Evolutionary conservation across 2,888 invertebrate genomes (phyloP).

Genomic region (Seladonia tumulorum): DNA sequence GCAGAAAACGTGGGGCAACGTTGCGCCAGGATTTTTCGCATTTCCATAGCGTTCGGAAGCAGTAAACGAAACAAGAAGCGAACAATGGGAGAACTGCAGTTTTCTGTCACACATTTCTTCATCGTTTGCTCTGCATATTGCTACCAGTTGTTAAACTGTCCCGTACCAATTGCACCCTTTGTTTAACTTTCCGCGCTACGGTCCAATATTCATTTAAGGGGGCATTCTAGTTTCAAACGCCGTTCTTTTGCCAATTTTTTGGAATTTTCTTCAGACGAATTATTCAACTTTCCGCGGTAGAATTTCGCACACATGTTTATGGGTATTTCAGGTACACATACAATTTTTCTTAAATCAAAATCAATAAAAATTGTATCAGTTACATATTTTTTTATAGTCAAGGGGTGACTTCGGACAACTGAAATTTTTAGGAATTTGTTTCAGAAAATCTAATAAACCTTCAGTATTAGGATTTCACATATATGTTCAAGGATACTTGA

Average conservation of each 20-base stretch:
- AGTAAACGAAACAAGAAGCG: background rate
- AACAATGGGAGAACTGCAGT: background rate
- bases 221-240: too few species aligned
- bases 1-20: background rate
- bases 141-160: background rate
- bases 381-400: background rate
- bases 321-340: background rate
- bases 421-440: too few species aligned
- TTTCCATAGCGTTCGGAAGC: background rate
- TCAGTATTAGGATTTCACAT: too few species aligned
- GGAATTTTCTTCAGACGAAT: background rate
- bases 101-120: constrained; percentile 12
- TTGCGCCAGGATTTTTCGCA: background rate
- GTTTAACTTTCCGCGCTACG: background rate
- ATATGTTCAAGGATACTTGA: too few species aligned
- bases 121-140: background rate
- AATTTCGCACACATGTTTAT: background rate
- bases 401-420: too few species aligned
- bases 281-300: background rate
- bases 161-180: background rate
- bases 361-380: background rate
- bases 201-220: background rate
- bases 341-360: background rate
- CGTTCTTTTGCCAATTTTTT: too few species aligned
- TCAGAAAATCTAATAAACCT: too few species aligned